phyloP scores from a whole-genome alignment of 2,113 vertebrate species.

The Siphamia tubifer region DNA sequence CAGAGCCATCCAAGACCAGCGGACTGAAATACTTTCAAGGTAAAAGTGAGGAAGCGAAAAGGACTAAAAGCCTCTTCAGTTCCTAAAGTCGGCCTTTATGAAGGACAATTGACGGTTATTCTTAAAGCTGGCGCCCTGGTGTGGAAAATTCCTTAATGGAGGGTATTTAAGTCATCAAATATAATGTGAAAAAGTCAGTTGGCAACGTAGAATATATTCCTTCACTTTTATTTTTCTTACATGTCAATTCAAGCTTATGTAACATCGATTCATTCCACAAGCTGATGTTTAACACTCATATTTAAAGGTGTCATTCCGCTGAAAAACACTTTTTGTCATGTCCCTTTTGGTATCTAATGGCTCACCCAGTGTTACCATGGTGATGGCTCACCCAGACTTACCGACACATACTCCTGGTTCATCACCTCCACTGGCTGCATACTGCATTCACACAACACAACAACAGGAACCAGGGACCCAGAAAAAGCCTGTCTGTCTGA shows the following conservation, averaged over 20 bases:
- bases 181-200: neutral
- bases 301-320: no score
- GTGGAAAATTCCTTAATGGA: slow-evolving; percentile 6
- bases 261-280: neutral
- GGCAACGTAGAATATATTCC: slow-evolving; percentile 5
- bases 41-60: slow-evolving; percentile 18
- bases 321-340: no score
- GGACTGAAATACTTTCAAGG: slow-evolving; percentile 40
- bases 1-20: slow-evolving; percentile 1
- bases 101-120: neutral
- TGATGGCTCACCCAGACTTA: no score
- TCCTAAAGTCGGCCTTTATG: neutral
- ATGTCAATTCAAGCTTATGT: neutral
- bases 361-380: no score
- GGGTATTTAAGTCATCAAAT: slow-evolving; percentile 2
- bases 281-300: neutral
- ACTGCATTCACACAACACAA: no score
- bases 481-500: no score
- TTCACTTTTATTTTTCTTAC: slow-evolving; percentile 6
- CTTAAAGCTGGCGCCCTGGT: neutral
- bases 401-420: no score
- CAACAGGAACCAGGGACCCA: no score
- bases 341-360: no score
- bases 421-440: no score
- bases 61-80: neutral